Evolutionary conservation across 2,113 vertebrate genomes (phyloP).

Genomic region (Anser cygnoides): DNA sequence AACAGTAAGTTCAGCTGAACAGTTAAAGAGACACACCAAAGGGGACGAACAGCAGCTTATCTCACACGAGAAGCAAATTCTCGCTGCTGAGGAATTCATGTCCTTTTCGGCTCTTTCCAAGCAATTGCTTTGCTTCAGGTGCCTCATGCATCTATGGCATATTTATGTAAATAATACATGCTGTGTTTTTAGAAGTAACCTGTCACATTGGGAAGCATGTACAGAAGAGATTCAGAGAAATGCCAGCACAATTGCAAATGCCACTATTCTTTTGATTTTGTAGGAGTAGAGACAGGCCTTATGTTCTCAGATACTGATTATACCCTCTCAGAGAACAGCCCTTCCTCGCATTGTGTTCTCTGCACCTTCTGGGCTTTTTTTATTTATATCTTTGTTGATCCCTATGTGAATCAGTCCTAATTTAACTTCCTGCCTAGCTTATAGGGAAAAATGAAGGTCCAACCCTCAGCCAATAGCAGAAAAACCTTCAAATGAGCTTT

Average conservation of each 20-base stretch:
- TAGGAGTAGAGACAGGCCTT: background rate
- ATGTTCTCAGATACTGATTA: slow-evolving; percentile 5
- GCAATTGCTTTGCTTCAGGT: background rate
- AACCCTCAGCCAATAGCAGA: background rate
- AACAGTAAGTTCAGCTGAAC: background rate
- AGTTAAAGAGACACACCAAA: background rate
- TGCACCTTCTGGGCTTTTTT: slow-evolving; percentile 36
- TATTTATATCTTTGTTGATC: slow-evolving; percentile 20
- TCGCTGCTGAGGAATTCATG: background rate
- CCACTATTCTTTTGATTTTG: background rate
- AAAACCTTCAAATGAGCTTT: background rate
- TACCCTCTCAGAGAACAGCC: background rate
- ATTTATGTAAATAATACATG: background rate
- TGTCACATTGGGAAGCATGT: background rate
- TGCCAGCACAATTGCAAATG: background rate
- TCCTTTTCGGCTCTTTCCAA: background rate
- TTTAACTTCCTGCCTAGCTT: background rate
- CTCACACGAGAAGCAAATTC: background rate
- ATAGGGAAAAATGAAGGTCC: background rate
- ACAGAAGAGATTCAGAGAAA: background rate
- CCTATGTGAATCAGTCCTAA: background rate
- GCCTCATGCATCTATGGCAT: background rate
- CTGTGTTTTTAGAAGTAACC: background rate
- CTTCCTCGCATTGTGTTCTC: background rate
- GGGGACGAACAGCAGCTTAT: background rate